A percentile compares a stretch with the other conserved stretches of the same genome.
Conservation (phyloP, 1,140 invertebrate genomes). For the Aphis gossypii region DNA sequence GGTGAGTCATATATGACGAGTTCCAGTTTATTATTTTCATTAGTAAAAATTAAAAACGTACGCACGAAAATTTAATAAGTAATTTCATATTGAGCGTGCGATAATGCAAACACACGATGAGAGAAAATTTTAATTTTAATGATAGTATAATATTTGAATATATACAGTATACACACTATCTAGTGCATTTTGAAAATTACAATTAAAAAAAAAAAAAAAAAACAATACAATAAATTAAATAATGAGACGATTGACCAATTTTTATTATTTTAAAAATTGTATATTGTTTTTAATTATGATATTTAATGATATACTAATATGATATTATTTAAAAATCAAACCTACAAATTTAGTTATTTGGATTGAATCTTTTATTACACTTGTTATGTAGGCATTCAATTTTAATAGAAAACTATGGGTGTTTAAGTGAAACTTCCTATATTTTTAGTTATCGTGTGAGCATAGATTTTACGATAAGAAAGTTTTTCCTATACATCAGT, state of each 20-base stretch:
- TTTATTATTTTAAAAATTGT: not conserved
- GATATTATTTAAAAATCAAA: not conserved
- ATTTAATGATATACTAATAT: no score
- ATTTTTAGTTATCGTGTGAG: not conserved
- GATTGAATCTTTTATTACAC: not conserved
- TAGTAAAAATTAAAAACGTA: not conserved
- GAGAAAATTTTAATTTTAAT: not conserved
- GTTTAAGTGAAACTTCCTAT: not conserved
- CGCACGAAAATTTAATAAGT: not conserved
- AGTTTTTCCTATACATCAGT: not conserved
- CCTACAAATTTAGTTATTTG: not conserved
- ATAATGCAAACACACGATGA: not conserved
- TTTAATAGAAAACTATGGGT: not conserved
- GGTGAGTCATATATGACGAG: slow-evolving; percentile 6
- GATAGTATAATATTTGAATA: not conserved
- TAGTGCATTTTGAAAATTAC: not conserved
- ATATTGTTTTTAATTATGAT: no score
- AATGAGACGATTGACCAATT: not conserved
- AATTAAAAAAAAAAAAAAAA: not conserved
- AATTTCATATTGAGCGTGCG: no score
- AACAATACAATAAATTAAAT: not conserved
- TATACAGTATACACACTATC: no score
- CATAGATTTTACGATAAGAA: not conserved
- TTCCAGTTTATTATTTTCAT: not conserved
- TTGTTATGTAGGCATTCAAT: not conserved